Base-by-base conservation (phyloP, 2,113 vertebrate species). In the Tupaia tana region DNA sequence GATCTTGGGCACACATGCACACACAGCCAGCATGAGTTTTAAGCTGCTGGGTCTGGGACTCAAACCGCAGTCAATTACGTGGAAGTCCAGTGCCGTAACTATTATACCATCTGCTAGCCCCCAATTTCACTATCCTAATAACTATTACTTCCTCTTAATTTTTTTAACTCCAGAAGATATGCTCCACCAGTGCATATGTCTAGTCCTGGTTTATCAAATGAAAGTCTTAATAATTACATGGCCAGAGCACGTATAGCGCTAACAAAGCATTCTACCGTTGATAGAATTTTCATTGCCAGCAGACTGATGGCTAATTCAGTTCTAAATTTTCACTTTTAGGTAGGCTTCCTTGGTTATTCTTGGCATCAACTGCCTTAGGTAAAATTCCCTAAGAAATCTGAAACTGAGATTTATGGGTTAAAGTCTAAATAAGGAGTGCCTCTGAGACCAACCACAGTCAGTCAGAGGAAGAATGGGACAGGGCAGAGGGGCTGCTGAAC, bases 101-200 rank as follows among this genome's bases (percentile, higher is more conserved):
- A 43, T 43, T 43, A 43, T 43, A 43, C 43, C 43, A 43, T 43
- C 43, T 43, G 43, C 43, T 43, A 43, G 43, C 43, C 43, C 43
- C 43, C 9, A 69, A 34, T 66, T 27, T 9, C n/a, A 79, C 15
- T 80, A 2, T 84, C 12, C 2, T 54, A 58, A 85, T 20, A 16
- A 86, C 43, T 80, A 66, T 66, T 22, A 52, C 34, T 94, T 88
- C 27, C 18, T 18, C 3, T 80, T 3, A 91, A 80, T 86, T 90
- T 54, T 61, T 70, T 70, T 34, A 90, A 34, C 9, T n/a, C 61
- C 19, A 29, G 14, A 31, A 61, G 29, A 56, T 52, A 43, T n/a
- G 15, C 7, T 15, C 12, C 9, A 18, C 1, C 22, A 19, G 31
- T n/a, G 2, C 9, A 34, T 12, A 24, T 6, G 14, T 8, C n/a